Conservation (phyloP, 2,888 invertebrate species). For the Aspidiotus rigidus region DNA sequence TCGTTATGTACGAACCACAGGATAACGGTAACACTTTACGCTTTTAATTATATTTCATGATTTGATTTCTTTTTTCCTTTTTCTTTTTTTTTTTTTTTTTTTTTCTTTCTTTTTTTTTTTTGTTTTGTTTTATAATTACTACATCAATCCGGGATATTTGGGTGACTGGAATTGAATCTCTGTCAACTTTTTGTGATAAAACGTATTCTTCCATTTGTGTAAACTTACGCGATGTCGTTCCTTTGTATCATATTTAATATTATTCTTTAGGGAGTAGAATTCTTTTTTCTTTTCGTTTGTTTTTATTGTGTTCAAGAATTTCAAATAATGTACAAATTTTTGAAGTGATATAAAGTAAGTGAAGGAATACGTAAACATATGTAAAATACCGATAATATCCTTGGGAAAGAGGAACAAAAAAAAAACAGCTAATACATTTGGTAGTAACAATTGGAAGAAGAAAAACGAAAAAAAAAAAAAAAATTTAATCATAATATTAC, state of each 20-base stretch:
- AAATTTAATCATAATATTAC: neutral
- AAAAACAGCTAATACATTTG: neutral
- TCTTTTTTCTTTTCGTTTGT: slow-evolving; percentile 23
- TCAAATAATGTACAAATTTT: slow-evolving; percentile 32
- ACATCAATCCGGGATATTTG: neutral
- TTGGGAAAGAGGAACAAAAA: neutral
- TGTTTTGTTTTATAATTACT: neutral
- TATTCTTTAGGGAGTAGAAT: slow-evolving; percentile 24
- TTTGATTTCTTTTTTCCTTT: neutral
- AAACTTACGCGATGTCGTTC: slow-evolving; percentile 29
- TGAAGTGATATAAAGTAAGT: slow-evolving; percentile 30
- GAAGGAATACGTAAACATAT: neutral
- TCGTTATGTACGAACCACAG: neutral
- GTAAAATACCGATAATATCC: slow-evolving; percentile 1
- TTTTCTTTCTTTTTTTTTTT: neutral
- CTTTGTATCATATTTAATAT: slow-evolving; percentile 26
- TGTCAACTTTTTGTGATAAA: slow-evolving; percentile 32
- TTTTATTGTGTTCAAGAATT: slow-evolving; percentile 26
- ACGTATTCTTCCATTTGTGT: slow-evolving; percentile 30
- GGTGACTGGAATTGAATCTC: slow-evolving; percentile 32
- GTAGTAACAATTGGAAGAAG: neutral
- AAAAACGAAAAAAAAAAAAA: neutral
- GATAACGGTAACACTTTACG: slow-evolving; percentile 2
- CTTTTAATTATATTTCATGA: neutral
- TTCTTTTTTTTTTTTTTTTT: neutral